phyloP scores from a whole-genome alignment of 2,888 invertebrate genomes.

The Crocallis elinguaria region DNA sequence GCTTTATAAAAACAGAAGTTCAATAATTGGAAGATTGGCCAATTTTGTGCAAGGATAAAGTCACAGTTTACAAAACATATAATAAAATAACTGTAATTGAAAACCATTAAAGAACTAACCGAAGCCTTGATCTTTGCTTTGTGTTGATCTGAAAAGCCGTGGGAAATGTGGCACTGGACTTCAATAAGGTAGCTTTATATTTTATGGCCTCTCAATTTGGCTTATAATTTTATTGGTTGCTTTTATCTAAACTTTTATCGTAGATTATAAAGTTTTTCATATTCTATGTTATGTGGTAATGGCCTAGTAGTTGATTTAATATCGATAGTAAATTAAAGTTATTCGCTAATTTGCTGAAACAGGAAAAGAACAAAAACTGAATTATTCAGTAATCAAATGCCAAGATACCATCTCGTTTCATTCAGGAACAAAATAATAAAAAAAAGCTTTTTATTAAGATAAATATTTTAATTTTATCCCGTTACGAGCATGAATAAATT shows the following conservation, averaged over 20 bases:
- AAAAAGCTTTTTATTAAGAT: slow-evolving; percentile 16
- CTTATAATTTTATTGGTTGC: neutral
- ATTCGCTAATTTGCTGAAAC: too few species aligned
- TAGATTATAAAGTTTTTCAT: too few species aligned
- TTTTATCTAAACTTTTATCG: neutral
- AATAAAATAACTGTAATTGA: slow-evolving; percentile 30
- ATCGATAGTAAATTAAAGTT: too few species aligned
- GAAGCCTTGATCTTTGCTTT: slow-evolving; percentile 24
- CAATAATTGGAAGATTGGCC: slow-evolving; percentile 39
- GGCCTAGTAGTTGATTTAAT: too few species aligned
- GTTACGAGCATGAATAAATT: slow-evolving; percentile 24
- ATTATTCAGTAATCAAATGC: too few species aligned
- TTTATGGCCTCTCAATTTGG: neutral
- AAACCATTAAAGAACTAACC: slow-evolving; percentile 17
- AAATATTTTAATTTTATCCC: slow-evolving; percentile 28
- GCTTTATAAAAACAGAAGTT: slow-evolving; percentile 26
- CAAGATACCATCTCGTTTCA: neutral
- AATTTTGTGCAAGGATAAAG: slow-evolving; percentile 25
- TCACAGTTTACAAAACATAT: slow-evolving; percentile 24
- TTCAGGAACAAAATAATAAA: slow-evolving; percentile 15
- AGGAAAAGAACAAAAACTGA: too few species aligned
- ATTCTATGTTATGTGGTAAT: too few species aligned
- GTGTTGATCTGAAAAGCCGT: neutral
- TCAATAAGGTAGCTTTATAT: neutral
- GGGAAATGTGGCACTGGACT: slow-evolving; percentile 3